Percentiles rank a stretch among this genome's conserved stretches.
Conservation (phyloP, 2,888 invertebrate species). For the Metellina segmentata region DNA sequence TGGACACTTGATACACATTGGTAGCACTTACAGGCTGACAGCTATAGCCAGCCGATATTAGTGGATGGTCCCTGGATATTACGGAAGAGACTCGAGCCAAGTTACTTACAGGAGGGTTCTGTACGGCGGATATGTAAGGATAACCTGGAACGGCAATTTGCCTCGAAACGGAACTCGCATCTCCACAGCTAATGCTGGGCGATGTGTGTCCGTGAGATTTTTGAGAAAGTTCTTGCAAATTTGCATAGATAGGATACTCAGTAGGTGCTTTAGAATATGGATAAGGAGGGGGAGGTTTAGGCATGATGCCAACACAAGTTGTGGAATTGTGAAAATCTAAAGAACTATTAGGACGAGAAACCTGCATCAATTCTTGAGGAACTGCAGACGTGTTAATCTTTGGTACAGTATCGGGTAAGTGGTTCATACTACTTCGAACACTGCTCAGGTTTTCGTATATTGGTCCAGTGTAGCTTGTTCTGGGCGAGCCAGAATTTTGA, state of each 20-base stretch:
- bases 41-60: conserved; percentile 69
- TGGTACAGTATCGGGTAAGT: conserved; percentile 36
- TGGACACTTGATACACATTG: conserved; percentile 66
- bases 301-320: conserved; percentile 45
- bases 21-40: conserved; percentile 65
- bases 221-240: conserved; percentile 64
- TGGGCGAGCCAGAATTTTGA: conserved; percentile 75
- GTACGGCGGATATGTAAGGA: conserved; percentile 29
- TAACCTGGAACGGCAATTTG: conserved; percentile 12
- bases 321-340: conserved; percentile 38
- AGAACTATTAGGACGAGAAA: conserved; percentile 50
- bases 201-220: conserved; percentile 22
- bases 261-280: conserved; percentile 46
- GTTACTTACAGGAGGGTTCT: not conserved
- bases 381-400: conserved; percentile 33
- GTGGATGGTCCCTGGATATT: conserved; percentile 26
- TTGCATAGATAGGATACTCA: conserved; percentile 75
- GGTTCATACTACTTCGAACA: conserved; percentile 27
- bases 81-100: conserved; percentile 30
- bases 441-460: conserved; percentile 74
- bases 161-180: not conserved
- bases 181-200: not conserved
- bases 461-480: conserved; percentile 70
- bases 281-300: conserved; percentile 75
- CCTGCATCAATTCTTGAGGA: conserved; percentile 32